A percentile compares a stretch with the other conserved stretches of the same genome.
Conservation (phyloP, 2,888 invertebrate species). For the Pollenia griseotomentosa region DNA sequence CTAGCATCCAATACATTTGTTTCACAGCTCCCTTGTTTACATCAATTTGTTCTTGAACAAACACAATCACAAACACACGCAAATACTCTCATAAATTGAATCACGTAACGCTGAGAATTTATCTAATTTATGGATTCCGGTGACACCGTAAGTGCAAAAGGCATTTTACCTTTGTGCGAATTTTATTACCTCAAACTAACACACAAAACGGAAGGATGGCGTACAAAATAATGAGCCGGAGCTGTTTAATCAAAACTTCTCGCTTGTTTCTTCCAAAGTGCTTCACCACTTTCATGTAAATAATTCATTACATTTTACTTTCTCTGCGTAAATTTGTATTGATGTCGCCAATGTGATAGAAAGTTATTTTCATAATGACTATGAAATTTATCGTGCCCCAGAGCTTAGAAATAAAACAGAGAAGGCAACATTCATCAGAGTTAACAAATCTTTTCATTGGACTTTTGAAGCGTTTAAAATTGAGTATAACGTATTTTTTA, state of each 20-base stretch:
- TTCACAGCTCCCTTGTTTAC: constrained; percentile 60
- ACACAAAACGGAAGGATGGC: constrained; percentile 57
- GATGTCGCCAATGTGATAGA: constrained; percentile 6
- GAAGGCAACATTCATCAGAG: neutral
- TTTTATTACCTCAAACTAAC: constrained; percentile 58
- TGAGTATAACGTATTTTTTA: too few species aligned
- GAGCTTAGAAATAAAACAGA: constrained; percentile 27
- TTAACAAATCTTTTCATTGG: too few species aligned
- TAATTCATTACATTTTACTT: neutral
- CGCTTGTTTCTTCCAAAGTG: neutral
- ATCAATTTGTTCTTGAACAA: constrained; percentile 28
- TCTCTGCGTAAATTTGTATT: neutral
- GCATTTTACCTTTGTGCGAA: constrained; percentile 58
- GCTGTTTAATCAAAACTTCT: constrained; percentile 36
- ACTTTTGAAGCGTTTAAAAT: too few species aligned
- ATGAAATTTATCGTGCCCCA: constrained; percentile 46
- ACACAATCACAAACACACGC: neutral
- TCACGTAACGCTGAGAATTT: constrained; percentile 51
- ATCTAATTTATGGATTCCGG: constrained; percentile 69
- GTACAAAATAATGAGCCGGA: constrained; percentile 48
- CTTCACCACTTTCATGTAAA: neutral
- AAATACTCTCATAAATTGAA: constrained; percentile 29
- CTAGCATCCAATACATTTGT: constrained; percentile 50
- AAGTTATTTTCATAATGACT: constrained; percentile 18
- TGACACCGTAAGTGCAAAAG: constrained; percentile 66